Base-by-base conservation (phyloP, 2,797 vertebrate species). In the Caiman crocodilus region DNA sequence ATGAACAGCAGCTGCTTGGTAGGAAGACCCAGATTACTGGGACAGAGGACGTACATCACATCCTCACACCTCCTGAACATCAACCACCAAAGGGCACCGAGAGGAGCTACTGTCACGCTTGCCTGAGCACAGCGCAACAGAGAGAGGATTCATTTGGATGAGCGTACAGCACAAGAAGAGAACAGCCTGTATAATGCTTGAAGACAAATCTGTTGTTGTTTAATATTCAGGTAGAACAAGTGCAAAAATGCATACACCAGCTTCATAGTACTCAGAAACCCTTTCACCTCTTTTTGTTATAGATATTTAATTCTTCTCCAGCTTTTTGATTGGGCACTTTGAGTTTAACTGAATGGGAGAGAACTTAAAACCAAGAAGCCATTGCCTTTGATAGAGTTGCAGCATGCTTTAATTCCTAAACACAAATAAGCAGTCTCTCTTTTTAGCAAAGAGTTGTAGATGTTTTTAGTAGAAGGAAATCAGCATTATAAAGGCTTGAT, bases 271-370 rank as follows among this genome's bases (percentile, higher is more conserved):
- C 57, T 78, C 26, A 0, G 25, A 83, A 83, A 83, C 1, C 76
- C 78, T 79, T 89, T 65, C 2, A 1, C 69, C 69, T 20, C 76
- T 92, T 89, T n/a, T 78, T 17, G 50, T 84, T 94, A 85, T 63
- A 90, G 80, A 93, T 50, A 61, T 60, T 92, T 91, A 76, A 90
- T 87, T 92, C 91, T 76, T 83, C 87, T 88, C 76, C 56, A 90
- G 35, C 32, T 91, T 90, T 88, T 50, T 85, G 91, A 80, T 60
- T 63, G 5, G 26, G 84, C 42, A 18, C 78, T 94, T 86, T 94
- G 92, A 96, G 89, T 17, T 60, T 92, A 89, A 97, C 79, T 94
- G 92, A 92, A 85, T 64, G 50, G 91, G 94, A 93, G 93, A 93
- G 94, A 81, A 93, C 81, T 28, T 86, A 93, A 94, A 96, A 93